phyloP scores from a whole-genome alignment of 2,797 vertebrate species.

The Galagoides demidoff region DNA sequence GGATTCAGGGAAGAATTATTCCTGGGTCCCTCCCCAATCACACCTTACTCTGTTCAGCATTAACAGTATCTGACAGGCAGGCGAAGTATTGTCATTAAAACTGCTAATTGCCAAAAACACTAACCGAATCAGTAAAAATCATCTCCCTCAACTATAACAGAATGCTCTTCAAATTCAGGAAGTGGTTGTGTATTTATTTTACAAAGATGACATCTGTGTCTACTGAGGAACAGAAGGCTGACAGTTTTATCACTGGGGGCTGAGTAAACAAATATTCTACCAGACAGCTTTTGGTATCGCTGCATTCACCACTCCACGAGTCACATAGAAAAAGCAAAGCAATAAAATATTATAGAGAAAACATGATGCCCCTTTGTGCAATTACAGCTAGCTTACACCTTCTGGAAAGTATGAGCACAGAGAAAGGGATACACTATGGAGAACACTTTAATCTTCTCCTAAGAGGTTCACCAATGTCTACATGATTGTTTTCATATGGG shows the following conservation, averaged over 20 bases:
- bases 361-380: background rate
- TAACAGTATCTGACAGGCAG: background rate
- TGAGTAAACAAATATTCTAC: background rate
- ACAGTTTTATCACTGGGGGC: background rate
- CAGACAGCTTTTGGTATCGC: background rate
- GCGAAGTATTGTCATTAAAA: conserved; percentile 29
- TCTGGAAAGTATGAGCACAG: background rate
- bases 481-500: background rate
- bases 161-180: conserved; percentile 43
- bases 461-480: background rate
- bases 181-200: background rate
- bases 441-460: conserved; percentile 15
- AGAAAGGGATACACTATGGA: background rate
- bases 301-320: background rate
- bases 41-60: background rate
- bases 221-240: background rate
- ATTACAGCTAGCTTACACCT: background rate
- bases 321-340: background rate
- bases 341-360: background rate
- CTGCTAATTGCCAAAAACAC: background rate
- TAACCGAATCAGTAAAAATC: conserved; percentile 38
- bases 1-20: conserved; percentile 4
- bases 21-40: background rate
- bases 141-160: background rate
- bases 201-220: background rate